Conservation (phyloP, 2,888 invertebrate genomes). For the Eristalis pertinax region DNA sequence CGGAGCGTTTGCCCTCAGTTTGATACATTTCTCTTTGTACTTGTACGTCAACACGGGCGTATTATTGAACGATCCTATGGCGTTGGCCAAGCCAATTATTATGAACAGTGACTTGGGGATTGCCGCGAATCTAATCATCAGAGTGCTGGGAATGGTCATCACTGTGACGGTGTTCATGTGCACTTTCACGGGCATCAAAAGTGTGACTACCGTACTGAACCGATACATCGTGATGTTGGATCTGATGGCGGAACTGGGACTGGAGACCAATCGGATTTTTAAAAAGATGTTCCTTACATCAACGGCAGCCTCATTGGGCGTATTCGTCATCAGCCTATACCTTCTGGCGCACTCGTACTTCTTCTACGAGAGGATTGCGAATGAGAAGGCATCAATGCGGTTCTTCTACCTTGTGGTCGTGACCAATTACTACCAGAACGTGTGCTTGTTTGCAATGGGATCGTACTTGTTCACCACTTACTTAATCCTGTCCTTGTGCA, state of each 20-base stretch:
- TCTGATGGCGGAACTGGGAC: constrained; percentile 55
- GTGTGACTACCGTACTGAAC: constrained; percentile 57
- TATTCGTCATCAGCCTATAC: constrained; percentile 39
- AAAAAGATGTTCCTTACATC: constrained; percentile 54
- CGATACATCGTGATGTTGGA: constrained; percentile 61
- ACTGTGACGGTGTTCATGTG: constrained; percentile 68
- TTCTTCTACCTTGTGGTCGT: constrained; percentile 73
- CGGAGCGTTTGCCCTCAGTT: constrained; percentile 40
- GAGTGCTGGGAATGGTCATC: constrained; percentile 68
- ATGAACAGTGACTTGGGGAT: constrained; percentile 66
- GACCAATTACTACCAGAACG: constrained; percentile 73
- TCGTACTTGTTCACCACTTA: not conserved
- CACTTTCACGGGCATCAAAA: constrained; percentile 34
- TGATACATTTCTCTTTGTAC: constrained; percentile 71
- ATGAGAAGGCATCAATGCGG: constrained; percentile 55
- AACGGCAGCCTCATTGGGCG: not conserved
- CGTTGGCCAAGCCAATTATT: constrained; percentile 73
- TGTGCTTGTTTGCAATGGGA: constrained; percentile 11
- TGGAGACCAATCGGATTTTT: constrained; percentile 63
- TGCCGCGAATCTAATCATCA: constrained; percentile 69
- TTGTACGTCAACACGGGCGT: constrained; percentile 73
- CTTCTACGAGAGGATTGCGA: constrained; percentile 73
- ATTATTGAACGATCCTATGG: constrained; percentile 63
- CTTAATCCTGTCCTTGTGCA: constrained; percentile 6
- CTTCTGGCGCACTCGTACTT: constrained; percentile 73